Evolutionary conservation across 2,888 invertebrate genomes (phyloP).

Genomic region (Caenorhabditis panamensis): DNA sequence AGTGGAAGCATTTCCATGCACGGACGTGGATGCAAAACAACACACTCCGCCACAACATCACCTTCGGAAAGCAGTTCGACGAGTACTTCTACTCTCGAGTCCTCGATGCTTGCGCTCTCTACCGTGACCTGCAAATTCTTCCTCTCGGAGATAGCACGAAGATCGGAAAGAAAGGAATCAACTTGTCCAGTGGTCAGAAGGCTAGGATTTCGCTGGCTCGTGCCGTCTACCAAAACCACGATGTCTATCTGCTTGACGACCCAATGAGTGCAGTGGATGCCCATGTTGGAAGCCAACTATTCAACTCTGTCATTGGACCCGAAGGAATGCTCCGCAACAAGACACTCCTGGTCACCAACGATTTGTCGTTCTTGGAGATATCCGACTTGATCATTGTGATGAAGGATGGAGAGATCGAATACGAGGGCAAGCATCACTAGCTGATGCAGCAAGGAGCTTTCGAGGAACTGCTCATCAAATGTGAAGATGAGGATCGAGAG

Average conservation of each 20-base stretch:
- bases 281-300: constrained; percentile 94
- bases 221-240: constrained; percentile 92
- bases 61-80: constrained; percentile 85
- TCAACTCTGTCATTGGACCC: constrained; percentile 78
- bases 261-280: constrained; percentile 95
- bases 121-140: constrained; percentile 75
- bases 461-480: constrained; percentile 76
- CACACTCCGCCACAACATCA: constrained; percentile 92
- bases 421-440: constrained; percentile 77
- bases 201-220: constrained; percentile 91
- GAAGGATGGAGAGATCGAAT: constrained; percentile 83
- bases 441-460: constrained; percentile 77
- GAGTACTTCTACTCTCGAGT: constrained; percentile 79
- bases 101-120: constrained; percentile 77
- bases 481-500: constrained; percentile 71
- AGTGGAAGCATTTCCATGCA: constrained; percentile 73
- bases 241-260: constrained; percentile 95
- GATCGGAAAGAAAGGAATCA: constrained; percentile 81
- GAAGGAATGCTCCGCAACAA: constrained; percentile 82
- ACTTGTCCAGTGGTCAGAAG: constrained; percentile 80
- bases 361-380: constrained; percentile 92
- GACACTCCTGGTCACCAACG: constrained; percentile 96
- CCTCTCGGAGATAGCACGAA: constrained; percentile 78
- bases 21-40: constrained; percentile 96
- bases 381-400: constrained; percentile 93